Evolutionary conservation across 37 sponge, comb jelly and placozoan species (phyloP).

Genomic region (Mnemiopsis leidyi): DNA sequence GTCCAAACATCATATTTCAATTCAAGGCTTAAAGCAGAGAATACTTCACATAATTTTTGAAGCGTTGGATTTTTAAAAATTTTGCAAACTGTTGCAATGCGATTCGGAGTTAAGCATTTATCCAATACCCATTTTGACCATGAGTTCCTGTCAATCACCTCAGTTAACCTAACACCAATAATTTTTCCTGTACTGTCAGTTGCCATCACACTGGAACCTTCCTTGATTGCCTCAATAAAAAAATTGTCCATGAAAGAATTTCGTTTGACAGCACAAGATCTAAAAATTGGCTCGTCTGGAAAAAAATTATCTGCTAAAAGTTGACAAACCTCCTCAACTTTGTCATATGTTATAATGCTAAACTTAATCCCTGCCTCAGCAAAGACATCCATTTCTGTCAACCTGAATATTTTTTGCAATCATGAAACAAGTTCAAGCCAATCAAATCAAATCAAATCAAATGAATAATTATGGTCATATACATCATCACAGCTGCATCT

Average conservation of each 20-base stretch:
- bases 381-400: neutral
- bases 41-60: neutral
- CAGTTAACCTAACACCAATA: neutral
- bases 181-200: slow-evolving; percentile 10
- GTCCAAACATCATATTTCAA: neutral
- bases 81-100: neutral
- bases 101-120: neutral
- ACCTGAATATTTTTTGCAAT: too few relatives aligned
- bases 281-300: neutral
- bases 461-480: too few relatives aligned
- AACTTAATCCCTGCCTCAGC: slow-evolving; percentile 1
- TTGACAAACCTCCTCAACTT: neutral
- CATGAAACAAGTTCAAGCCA: too few relatives aligned
- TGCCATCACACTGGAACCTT: slow-evolving; percentile 49
- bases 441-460: too few relatives aligned
- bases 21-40: neutral
- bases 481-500: too few relatives aligned
- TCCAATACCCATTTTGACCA: neutral
- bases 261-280: neutral
- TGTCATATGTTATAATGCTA: neutral
- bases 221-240: neutral
- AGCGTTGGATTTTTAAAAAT: neutral
- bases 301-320: slow-evolving; percentile 6
- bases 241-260: neutral
- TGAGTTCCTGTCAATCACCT: neutral